Conservation (phyloP, 2,888 invertebrate species). For the Nomada hirtipes region DNA sequence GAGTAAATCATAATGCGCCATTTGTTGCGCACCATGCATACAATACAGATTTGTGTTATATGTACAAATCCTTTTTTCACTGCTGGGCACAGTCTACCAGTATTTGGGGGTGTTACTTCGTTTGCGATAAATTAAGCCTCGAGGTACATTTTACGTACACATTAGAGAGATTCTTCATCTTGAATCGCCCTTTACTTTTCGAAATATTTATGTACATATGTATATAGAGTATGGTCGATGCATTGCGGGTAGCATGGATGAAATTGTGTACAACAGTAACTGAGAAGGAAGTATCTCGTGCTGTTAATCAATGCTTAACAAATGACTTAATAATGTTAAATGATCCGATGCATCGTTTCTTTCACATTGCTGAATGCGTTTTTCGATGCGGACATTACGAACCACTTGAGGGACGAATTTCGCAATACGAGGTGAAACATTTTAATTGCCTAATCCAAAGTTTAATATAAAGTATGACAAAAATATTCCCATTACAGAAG, state of each 20-base stretch:
- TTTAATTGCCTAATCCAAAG: background rate
- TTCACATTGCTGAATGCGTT: conserved; percentile 83
- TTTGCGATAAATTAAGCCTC: conserved; percentile 76
- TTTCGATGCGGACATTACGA: conserved; percentile 78
- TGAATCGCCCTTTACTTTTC: background rate
- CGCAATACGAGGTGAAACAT: conserved; percentile 63
- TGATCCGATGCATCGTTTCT: conserved; percentile 80
- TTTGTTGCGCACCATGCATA: conserved; percentile 74
- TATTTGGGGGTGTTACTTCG: conserved; percentile 85
- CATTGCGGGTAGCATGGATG: conserved; percentile 84
- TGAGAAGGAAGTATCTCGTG: conserved; percentile 80
- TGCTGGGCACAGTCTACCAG: conserved; percentile 83
- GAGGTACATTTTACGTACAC: conserved; percentile 40
- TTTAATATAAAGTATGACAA: background rate
- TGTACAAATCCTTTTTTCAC: conserved; percentile 84
- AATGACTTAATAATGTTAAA: conserved; percentile 77
- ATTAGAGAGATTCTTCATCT: background rate
- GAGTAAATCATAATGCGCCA: conserved; percentile 78
- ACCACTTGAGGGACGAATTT: conserved; percentile 69
- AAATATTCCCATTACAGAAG: conserved; percentile 34
- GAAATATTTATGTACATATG: conserved; percentile 57
- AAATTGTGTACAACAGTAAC: conserved; percentile 80
- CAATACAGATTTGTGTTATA: conserved; percentile 80
- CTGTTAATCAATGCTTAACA: conserved; percentile 79
- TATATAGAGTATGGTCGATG: conserved; percentile 80